Conservation (phyloP, 2,888 invertebrate species). For the Xiphydria camelus region DNA sequence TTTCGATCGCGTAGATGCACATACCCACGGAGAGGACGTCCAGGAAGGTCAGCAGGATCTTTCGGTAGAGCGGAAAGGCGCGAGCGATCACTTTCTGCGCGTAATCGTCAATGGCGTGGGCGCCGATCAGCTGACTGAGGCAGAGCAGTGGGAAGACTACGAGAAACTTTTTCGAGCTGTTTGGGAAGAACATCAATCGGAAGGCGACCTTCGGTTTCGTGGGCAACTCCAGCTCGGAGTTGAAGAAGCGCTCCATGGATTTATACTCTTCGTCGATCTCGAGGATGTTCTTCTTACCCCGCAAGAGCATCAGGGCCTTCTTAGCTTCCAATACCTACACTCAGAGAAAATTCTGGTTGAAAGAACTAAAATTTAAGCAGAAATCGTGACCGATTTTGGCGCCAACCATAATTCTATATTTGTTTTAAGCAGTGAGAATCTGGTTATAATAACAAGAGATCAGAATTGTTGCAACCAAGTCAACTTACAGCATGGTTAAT, state of each 20-base stretch:
- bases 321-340: conserved; percentile 34
- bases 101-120: conserved; percentile 26
- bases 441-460: too few species aligned
- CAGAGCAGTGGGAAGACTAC: conserved; percentile 24
- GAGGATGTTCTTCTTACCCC: conserved; percentile 19
- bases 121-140: conserved; percentile 29
- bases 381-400: too few species aligned
- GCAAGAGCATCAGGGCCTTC: conserved; percentile 25
- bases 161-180: conserved; percentile 4
- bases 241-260: conserved; percentile 26
- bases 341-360: too few species aligned
- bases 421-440: too few species aligned
- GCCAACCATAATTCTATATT: too few species aligned
- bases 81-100: conserved; percentile 16
- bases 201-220: not conserved
- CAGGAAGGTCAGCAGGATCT: conserved; percentile 20
- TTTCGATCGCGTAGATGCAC: conserved; percentile 26
- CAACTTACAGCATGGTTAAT: too few species aligned
- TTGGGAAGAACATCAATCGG: conserved; percentile 1
- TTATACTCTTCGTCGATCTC: conserved; percentile 30
- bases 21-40: conserved; percentile 21
- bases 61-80: conserved; percentile 17
- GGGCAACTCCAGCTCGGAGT: not conserved
- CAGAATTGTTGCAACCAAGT: too few species aligned
- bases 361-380: too few species aligned